Evolutionary conservation across 2,113 vertebrate genomes (phyloP), one percentile per base, ranked within the genome.

Genomic region (Rhodinocichla rosea): DNA sequence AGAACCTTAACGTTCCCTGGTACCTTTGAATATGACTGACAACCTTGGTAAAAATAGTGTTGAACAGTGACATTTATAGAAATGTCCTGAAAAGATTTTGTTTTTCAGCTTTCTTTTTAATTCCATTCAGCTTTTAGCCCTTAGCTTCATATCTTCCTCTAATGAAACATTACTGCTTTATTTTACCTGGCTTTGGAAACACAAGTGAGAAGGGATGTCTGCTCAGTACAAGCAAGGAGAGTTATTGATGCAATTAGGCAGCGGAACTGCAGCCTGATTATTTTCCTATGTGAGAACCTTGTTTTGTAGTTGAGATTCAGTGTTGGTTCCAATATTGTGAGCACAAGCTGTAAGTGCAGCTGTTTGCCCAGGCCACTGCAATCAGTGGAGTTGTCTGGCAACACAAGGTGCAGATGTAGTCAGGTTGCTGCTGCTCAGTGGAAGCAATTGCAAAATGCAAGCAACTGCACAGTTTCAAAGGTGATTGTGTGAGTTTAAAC

Each of bases 81-180:
- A 87, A 16, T 9, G 5, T 74, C 85, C 24, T 64, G 39, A 56
- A 60, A 59, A 49, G 16, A 26, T 50, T 91, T 64, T n/a, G 12
- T 26, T 70, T 87, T 92, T 89, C 44, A 49, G 13, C 12, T 94
- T 89, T 60, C 9, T 87, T 87, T 85, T 92, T 55, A 85, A 44
- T 8, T 11, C 11, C 13, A 4, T 53, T 79, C 8, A 45, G 18
- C 20, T 81, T 39, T 87, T 52, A 39, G 45, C 15, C 12, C n/a
- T 57, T 82, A 13, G 27, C n/a, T 57, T 80, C 30, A 23, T 50
- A 42, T 42, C 30, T 13, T 70, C 15, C 33, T 86, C 33, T 59
- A 39, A 60, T 15, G 21, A 52, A 83, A 33, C 44, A 15, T 23
- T 71, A 15, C 39, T 6, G 5, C 20, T 44, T 83, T 70, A 17